A percentile compares a stretch with the other conserved stretches of the same genome.
phyloP scores from a whole-genome alignment of 2,113 vertebrate species.

The Dinomys branickii region DNA sequence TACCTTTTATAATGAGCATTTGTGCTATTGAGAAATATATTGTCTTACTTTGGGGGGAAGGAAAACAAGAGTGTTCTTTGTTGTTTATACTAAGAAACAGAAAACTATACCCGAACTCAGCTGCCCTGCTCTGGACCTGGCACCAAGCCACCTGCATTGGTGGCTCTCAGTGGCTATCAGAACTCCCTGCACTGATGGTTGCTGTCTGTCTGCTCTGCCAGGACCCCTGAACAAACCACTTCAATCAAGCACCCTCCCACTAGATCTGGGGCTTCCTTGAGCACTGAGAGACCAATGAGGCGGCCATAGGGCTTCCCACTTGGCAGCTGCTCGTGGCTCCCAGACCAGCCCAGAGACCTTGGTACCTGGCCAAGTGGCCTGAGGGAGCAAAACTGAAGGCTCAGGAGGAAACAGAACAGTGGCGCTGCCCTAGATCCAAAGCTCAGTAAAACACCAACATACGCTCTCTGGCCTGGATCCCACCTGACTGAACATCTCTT shows the following conservation, averaged over 20 bases:
- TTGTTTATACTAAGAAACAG: neutral
- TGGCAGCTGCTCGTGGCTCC: neutral
- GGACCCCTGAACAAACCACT: neutral
- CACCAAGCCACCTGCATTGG: neutral
- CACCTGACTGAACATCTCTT: neutral
- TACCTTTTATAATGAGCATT: conserved; percentile 15
- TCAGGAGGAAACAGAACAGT: neutral
- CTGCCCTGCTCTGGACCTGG: neutral
- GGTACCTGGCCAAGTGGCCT: neutral
- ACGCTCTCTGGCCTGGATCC: neutral
- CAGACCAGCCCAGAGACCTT: neutral
- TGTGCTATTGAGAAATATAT: neutral
- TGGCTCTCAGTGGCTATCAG: neutral
- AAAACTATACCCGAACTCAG: neutral
- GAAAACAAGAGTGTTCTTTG: neutral
- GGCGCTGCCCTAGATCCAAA: neutral
- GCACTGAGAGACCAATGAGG: neutral
- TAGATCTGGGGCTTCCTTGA: neutral
- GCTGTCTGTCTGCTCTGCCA: neutral
- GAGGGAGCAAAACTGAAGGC: neutral
- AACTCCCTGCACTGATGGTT: neutral
- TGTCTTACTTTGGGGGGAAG: neutral
- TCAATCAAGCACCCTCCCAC: neutral
- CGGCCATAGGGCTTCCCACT: fast-evolving
- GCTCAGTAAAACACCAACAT: neutral